phyloP scores from a whole-genome alignment of 2,113 vertebrate species.

The Platichthys flesus region DNA sequence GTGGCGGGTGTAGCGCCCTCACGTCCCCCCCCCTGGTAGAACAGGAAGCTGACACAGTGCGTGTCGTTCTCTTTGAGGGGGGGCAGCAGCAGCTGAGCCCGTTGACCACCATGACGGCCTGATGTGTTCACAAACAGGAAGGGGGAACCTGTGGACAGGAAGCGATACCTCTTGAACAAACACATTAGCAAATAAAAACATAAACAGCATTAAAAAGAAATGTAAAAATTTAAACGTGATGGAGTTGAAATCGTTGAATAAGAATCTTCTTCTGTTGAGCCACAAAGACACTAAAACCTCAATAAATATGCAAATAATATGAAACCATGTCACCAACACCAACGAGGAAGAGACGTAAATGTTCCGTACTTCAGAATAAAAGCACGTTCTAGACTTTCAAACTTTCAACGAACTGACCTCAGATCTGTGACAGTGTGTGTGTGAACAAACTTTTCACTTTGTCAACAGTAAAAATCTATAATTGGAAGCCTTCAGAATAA shows the following conservation, averaged over 20 bases:
- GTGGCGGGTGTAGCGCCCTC: conserved; percentile 85
- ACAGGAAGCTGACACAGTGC: conserved; percentile 94
- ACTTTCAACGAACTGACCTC: no score
- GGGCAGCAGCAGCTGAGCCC: conserved; percentile 88
- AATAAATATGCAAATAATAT: neutral
- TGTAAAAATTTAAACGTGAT: neutral
- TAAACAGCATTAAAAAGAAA: neutral
- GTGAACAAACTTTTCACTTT: neutral
- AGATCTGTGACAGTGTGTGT: conserved; percentile 9
- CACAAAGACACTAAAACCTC: neutral
- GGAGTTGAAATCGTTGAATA: neutral
- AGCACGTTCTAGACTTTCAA: neutral
- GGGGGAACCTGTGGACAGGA: conserved; percentile 81
- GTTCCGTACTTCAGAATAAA: conserved; percentile 10
- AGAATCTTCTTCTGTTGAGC: neutral
- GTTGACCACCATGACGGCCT: conserved; percentile 85
- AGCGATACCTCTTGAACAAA: neutral
- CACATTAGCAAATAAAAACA: neutral
- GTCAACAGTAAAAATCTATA: conserved; percentile 25
- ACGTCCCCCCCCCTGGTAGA: conserved; percentile 88
- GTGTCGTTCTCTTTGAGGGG: conserved; percentile 96
- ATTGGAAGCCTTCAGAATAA: conserved; percentile 51
- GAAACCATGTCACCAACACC: neutral
- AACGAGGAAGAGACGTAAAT: neutral
- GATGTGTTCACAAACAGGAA: conserved; percentile 95